These are phyloP conservation scores for Zootermopsis nevadensis DNA, from an alignment of 2,888 invertebrate genomes.

Conservation along the genomic window DNA sequence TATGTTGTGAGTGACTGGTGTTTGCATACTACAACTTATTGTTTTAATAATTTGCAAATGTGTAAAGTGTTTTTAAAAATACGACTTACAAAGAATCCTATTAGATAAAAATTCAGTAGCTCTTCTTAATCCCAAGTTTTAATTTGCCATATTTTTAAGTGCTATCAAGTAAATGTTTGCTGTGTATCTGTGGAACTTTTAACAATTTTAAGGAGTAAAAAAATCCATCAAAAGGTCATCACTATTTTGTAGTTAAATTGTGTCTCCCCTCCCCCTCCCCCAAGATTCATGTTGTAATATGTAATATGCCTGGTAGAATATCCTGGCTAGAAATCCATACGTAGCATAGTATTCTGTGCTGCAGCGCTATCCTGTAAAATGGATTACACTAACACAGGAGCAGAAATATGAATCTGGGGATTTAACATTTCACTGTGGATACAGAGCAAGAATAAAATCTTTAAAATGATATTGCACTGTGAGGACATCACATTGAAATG, in stretches of 20 bases:
- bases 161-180: slow-evolving; percentile 27
- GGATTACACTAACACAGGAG: slow-evolving; percentile 1
- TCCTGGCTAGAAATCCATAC: neutral
- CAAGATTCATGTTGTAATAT: neutral
- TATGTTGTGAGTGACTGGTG: too few relatives aligned
- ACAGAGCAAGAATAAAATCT: neutral
- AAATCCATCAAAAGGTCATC: slow-evolving; percentile 1
- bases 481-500: neutral
- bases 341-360: neutral
- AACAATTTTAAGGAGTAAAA: slow-evolving; percentile 26
- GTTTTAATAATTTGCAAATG: slow-evolving; percentile 29
- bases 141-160: slow-evolving; percentile 33
- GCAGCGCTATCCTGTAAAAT: neutral
- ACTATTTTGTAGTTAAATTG: slow-evolving; percentile 18
- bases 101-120: neutral
- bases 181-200: slow-evolving; percentile 27
- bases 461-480: neutral
- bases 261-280: neutral
- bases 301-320: neutral
- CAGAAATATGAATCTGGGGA: neutral
- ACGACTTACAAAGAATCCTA: slow-evolving; percentile 16
- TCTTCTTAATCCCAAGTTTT: slow-evolving; percentile 3
- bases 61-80: slow-evolving; percentile 27
- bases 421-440: neutral
- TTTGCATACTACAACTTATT: too few relatives aligned